Evolutionary conservation across 1,140 invertebrate genomes (phyloP), one percentile per base, ranked within the genome.

Genomic region (Bactericera cockerelli): DNA sequence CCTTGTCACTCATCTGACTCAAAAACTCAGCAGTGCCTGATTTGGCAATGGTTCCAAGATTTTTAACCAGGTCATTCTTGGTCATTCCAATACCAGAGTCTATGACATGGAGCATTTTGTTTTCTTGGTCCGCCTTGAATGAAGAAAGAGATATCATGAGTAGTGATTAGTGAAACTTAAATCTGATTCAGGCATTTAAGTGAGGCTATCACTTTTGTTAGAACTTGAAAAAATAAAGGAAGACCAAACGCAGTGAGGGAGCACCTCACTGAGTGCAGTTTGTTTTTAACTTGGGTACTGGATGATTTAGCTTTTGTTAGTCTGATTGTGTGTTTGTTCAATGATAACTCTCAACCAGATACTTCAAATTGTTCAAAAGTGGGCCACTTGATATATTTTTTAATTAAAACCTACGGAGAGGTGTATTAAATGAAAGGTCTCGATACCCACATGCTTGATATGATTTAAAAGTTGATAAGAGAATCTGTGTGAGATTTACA

Each of bases 51-150:
- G 97, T 99, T 63, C 97, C 97, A 38, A 99, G 77, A 75, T 99
- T 99, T 62, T 89, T 93, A 26, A 98, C 81, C 2, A 99, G 74
- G 70, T 99, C 96, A 60, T 83, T 74, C 68, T 91, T 89, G 0
- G 94, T 98, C 96, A 99, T 99, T 63, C 94, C 97, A 65, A 99
- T 86, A 68, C 97, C 97, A 24, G 93, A 89, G 73, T 99, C 97
- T 54, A 83, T 95, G 64, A 99, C 93, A 70, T 93, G 91, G 14
- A 99, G 73, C 58, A 93, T 80, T 64, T 92, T 87, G 63, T 86
- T 86, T n/a, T 97, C 94, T 70, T 94, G 93, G 68, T 99, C 95
- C 0, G 91, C 88, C 74, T 79, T 66, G 26, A 64, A 53, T 28
- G 33, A 62, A 26, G 53, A 11, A 59, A 31, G 16, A 54, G 16